A percentile compares a stretch with the other conserved stretches of the same genome.
These are phyloP conservation scores for Chelonus formosanus DNA, from an alignment of 2,888 invertebrate genomes.

Conservation along the genomic window DNA sequence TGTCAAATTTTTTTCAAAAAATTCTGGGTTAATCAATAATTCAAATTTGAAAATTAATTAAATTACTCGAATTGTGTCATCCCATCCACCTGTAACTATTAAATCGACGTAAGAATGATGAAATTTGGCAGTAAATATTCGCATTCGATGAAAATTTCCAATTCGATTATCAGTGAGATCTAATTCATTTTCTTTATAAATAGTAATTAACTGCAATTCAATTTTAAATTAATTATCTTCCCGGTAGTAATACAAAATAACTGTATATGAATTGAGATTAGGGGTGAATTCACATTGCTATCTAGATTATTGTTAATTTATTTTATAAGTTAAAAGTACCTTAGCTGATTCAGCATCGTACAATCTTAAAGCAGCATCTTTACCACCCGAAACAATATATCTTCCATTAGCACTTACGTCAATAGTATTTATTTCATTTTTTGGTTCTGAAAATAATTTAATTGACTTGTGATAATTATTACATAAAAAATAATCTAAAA, in stretches of 20 bases:
- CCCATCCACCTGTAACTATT: constrained; percentile 70
- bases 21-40: not conserved
- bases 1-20: constrained; percentile 7
- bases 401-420: constrained; percentile 53
- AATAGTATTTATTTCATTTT: constrained; percentile 60
- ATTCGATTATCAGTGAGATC: constrained; percentile 45
- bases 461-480: not conserved
- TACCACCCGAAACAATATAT: constrained; percentile 57
- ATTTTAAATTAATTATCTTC: too few relatives aligned
- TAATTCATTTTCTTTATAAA: constrained; percentile 44
- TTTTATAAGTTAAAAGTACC: constrained; percentile 41
- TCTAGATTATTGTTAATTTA: too few relatives aligned
- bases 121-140: constrained; percentile 65
- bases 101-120: constrained; percentile 64
- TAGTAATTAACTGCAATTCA: constrained; percentile 44
- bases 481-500: not conserved
- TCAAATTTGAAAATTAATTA: not conserved
- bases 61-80: constrained; percentile 68
- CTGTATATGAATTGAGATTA: too few relatives aligned
- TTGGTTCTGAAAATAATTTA: constrained; percentile 48
- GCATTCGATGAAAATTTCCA: constrained; percentile 53
- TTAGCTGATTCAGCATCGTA: constrained; percentile 58
- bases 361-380: constrained; percentile 59
- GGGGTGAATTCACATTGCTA: too few relatives aligned
- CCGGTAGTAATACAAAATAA: too few relatives aligned